phyloP scores from a whole-genome alignment of 2,888 invertebrate genomes.

The Stegophylla sp. region DNA sequence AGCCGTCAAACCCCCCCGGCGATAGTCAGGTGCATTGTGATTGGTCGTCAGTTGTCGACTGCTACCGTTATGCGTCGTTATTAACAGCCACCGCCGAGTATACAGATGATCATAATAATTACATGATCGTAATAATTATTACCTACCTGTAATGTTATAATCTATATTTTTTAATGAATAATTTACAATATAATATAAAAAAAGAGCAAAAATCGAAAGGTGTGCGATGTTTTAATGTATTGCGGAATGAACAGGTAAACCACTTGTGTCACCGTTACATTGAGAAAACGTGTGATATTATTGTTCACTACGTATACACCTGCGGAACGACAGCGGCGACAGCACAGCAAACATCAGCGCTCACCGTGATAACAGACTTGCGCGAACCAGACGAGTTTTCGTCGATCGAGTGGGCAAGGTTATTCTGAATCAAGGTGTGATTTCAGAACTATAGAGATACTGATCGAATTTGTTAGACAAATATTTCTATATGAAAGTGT shows the following conservation, averaged over 20 bases:
- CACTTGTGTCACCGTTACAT: too few species aligned
- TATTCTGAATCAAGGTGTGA: conserved; percentile 1
- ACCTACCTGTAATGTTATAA: neutral
- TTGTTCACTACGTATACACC: too few species aligned
- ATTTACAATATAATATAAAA: too few species aligned
- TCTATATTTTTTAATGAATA: neutral
- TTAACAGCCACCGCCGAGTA: neutral
- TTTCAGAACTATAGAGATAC: too few species aligned
- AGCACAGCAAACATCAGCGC: conserved; percentile 7
- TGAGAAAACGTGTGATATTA: too few species aligned
- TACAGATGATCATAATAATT: neutral
- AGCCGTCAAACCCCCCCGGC: neutral
- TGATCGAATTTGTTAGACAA: too few species aligned
- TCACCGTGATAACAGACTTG: conserved; percentile 12
- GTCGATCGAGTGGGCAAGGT: conserved; percentile 20
- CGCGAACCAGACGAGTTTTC: conserved; percentile 11
- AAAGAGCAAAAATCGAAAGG: too few species aligned
- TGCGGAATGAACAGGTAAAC: too few species aligned
- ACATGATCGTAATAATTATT: neutral
- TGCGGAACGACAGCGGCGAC: neutral
- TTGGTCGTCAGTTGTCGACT: neutral
- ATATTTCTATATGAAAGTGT: too few species aligned
- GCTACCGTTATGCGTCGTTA: neutral
- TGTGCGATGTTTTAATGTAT: too few species aligned
- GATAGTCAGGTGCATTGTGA: neutral